Percentiles rank a stretch among this genome's conserved stretches.
phyloP scores from a whole-genome alignment of 2,113 vertebrate genomes.

The Turnix velox region DNA sequence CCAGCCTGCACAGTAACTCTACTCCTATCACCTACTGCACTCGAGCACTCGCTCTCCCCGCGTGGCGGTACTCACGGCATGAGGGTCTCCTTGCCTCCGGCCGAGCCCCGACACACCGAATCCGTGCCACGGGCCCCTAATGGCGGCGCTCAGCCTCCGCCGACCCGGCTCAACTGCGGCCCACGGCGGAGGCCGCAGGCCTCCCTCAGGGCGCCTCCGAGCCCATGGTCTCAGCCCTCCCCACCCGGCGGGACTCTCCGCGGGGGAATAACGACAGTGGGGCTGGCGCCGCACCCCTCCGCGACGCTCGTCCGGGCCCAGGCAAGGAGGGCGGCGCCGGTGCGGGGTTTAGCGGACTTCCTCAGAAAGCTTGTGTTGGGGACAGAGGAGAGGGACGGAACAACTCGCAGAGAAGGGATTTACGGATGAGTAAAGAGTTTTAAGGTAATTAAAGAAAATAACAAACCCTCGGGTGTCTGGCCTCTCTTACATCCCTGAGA shows the following conservation, averaged over 20 bases:
- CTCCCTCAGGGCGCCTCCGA: not conserved
- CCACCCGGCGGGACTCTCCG: not conserved
- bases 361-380: fast-evolving
- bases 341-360: too few relatives aligned
- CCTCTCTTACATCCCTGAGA: not conserved
- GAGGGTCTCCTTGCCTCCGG: not conserved
- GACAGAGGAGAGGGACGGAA: not conserved
- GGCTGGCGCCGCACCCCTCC: not conserved
- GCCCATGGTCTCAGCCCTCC: not conserved
- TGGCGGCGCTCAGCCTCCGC: not conserved
- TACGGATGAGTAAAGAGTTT: not conserved
- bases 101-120: not conserved
- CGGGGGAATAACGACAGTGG: not conserved
- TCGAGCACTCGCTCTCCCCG: fast-evolving
- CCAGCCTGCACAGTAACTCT: not conserved
- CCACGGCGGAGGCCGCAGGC: not conserved
- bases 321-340: not conserved
- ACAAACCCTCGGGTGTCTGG: not conserved
- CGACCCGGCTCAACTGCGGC: not conserved
- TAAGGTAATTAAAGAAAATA: not conserved
- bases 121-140: not conserved
- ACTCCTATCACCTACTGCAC: fast-evolving
- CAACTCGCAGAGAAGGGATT: not conserved
- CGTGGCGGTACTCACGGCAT: not conserved
- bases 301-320: not conserved